Evolutionary conservation across 1,140 invertebrate genomes (phyloP), one percentile per base, ranked within the genome.

Genomic region (Drosophila fuyamai): DNA sequence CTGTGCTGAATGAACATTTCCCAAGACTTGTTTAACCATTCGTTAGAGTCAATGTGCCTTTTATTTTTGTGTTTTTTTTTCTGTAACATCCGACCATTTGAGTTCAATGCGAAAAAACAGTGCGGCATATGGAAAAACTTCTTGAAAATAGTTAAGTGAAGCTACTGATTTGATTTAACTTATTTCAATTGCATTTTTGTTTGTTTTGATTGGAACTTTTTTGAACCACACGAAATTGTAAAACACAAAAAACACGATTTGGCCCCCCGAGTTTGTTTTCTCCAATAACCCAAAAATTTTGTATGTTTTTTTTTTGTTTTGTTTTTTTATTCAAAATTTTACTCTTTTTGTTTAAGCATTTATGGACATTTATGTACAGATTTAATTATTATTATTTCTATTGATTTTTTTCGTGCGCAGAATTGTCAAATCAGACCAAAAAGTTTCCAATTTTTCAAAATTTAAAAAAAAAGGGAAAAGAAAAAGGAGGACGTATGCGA

Each of bases 1-100:
- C 95, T 96, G 94, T 95, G 93, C 93, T 94, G 75, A 77, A 68
- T 61, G 51, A 80, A 79, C 65, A 44, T 65, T 68, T 57, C 66
- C 65, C 46, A 46, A 57, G 67, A 71, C 67, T 71, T 70, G 67
- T 71, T 70, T 56, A 70, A 47, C 51, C 63, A 70, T 71, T 71
- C 43, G 50, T 71, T 70, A 55, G 60, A 68, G 36, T 65, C 59
- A 48, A 53, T 68, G 65, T 71, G 66, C n/a, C 43, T 71, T 71
- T 66, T 76, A 82, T 84, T 88, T 93, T 93, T 51, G 48, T 48
- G 91, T 92, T 46, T 75, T 68, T 68, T 68, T 60, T 35, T 48
- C 44, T 35, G 18, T 40, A 38, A 72, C 29, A 55, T 48, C 44
- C 54, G 57, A 66, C n/a, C 27, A 47, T 71, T 40, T 44, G 50